phyloP scores from a whole-genome alignment of 2,797 vertebrate species.

The Euphonia xanthogaster region DNA sequence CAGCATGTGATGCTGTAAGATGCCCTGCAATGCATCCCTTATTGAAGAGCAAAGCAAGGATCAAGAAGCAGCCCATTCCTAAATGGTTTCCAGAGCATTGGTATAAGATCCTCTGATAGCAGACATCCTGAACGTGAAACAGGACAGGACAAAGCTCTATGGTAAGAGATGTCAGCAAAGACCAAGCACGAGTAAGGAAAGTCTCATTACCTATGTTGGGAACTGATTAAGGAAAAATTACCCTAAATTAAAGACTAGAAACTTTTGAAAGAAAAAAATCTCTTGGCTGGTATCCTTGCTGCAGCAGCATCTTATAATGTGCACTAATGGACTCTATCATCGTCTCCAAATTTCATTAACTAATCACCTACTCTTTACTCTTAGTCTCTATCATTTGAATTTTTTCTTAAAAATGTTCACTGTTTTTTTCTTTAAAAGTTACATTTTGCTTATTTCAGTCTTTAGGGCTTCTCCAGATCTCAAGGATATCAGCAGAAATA shows the following conservation, averaged over 20 bases:
- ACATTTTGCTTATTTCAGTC: background rate
- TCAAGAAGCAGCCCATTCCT: background rate
- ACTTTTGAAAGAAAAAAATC: background rate
- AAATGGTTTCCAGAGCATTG: background rate
- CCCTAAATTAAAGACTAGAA: background rate
- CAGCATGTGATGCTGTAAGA: background rate
- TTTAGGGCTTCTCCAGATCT: background rate
- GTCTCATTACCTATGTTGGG: background rate
- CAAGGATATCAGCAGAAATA: background rate
- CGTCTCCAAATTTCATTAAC: background rate
- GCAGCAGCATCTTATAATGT: background rate
- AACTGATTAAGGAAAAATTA: background rate
- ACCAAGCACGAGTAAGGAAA: rapidly evolving
- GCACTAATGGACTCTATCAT: background rate
- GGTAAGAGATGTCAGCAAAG: background rate
- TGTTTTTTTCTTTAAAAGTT: background rate
- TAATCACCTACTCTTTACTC: background rate
- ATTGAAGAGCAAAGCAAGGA: background rate
- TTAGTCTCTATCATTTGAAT: background rate
- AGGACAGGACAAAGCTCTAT: background rate
- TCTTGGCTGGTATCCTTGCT: background rate
- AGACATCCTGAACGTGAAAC: rapidly evolving
- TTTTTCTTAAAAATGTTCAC: background rate
- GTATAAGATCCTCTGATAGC: background rate
- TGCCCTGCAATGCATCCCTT: background rate